Evolutionary conservation across 1,140 invertebrate species (phyloP).

Genomic region (Oedothorax gibbosus): DNA sequence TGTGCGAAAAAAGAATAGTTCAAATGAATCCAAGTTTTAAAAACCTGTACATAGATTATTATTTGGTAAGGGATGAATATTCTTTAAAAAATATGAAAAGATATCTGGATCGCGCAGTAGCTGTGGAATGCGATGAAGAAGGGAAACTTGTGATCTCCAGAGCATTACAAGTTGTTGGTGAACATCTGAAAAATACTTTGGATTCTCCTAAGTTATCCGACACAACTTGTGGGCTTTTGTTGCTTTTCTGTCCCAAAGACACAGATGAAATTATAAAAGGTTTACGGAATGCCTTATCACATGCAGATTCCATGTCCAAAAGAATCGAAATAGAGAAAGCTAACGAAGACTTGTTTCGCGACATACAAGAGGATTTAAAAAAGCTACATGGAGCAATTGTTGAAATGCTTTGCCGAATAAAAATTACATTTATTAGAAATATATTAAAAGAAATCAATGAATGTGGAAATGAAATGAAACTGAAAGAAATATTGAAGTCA

Average conservation of each 20-base stretch:
- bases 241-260: neutral
- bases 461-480: neutral
- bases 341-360: neutral
- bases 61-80: neutral
- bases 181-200: conserved; percentile 26
- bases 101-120: conserved; percentile 1
- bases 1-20: neutral
- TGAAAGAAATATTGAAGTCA: neutral
- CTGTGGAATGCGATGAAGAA: neutral
- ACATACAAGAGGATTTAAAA: conserved; percentile 29
- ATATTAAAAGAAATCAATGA: conserved; percentile 9
- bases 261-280: neutral
- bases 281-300: conserved; percentile 23
- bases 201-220: conserved; percentile 38
- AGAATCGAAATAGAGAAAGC: conserved; percentile 7
- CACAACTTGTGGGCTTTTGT: conserved; percentile 5
- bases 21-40: neutral
- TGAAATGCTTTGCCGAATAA: conserved; percentile 9
- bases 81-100: conserved; percentile 7
- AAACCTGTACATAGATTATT: conserved; percentile 14
- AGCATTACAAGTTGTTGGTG: conserved; percentile 22
- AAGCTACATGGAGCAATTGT: neutral
- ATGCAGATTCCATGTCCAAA: conserved; percentile 5
- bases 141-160: conserved; percentile 6
- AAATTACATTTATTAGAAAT: neutral